These are phyloP conservation scores for Synanceia verrucosa DNA, from an alignment of 2,797 vertebrate genomes.

Conservation along the genomic window DNA sequence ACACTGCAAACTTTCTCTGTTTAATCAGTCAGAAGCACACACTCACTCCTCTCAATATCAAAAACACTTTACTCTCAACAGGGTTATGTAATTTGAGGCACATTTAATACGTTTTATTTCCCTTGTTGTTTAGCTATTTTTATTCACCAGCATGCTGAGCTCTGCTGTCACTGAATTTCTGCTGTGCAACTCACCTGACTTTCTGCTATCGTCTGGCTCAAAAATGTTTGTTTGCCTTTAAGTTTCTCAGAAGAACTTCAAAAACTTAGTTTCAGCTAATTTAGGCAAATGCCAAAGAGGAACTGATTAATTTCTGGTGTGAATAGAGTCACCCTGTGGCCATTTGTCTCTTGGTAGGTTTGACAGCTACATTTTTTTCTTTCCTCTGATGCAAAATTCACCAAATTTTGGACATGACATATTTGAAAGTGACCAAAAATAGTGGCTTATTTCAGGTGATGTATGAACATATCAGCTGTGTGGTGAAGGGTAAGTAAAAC, in stretches of 20 bases:
- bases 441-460: not conserved
- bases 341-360: not conserved
- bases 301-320: not conserved
- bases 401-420: not conserved
- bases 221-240: not conserved
- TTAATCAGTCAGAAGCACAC: not conserved
- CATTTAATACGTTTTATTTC: not conserved
- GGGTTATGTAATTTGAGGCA: not conserved
- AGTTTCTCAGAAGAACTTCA: not conserved
- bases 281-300: not conserved
- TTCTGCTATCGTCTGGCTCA: not conserved
- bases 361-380: not conserved
- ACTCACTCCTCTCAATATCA: not conserved
- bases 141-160: not conserved
- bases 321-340: not conserved
- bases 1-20: not conserved
- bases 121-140: not conserved
- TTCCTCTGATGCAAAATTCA: no score
- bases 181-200: not conserved
- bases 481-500: no score
- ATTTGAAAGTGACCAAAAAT: not conserved
- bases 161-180: not conserved
- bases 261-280: not conserved
- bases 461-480: not conserved
- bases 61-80: not conserved